Evolutionary conservation across 2,888 invertebrate genomes (phyloP), one percentile per base, ranked within the genome.

Genomic region (Melinaea menophilus): DNA sequence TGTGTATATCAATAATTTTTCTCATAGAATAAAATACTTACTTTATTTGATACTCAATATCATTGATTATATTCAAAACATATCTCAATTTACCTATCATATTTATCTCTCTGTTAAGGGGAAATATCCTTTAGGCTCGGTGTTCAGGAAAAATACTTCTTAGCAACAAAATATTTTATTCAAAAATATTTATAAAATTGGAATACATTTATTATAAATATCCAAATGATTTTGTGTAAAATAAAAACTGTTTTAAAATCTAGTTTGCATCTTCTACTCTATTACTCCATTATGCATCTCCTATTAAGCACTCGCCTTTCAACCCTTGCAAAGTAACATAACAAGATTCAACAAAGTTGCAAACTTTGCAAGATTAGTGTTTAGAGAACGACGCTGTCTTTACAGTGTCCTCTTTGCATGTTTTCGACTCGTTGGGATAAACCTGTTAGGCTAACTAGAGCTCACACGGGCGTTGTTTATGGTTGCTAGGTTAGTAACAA

Each of bases 391-490:
- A 68, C 68, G 59, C 63, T 66, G 69, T 67, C 69, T 68, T 64
- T 61, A 61, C 64, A 63, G 64, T 58, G 68, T 63, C 69, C 71
- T 68, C 71, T 69, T 69, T 69, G 73, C 73, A 71, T 75, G 77
- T 80, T 82, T 82, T 79, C 76, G 75, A 79, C 73, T 75, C 73
- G 71, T 72, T 71, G 72, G 73, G 75, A 79, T 83, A 79, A 80
- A 79, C 77, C 75, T 74, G 77, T 79, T 80, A 79, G 76, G 72
- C 77, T 77, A 79, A 80, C 78, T 76, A 76, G 75, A 72, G 75
- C 75, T 74, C 73, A 73, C 78, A 75, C 78, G 76, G 75, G 74
- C 75, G 73, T 77, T 78, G 76, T 80, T 80, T 81, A 79, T 79
- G 73, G 77, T 75, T 73, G 64, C 70, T 74, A 76, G 75, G 74